phyloP scores from a whole-genome alignment of 2,113 vertebrate genomes.

The Eulemur rufifrons region DNA sequence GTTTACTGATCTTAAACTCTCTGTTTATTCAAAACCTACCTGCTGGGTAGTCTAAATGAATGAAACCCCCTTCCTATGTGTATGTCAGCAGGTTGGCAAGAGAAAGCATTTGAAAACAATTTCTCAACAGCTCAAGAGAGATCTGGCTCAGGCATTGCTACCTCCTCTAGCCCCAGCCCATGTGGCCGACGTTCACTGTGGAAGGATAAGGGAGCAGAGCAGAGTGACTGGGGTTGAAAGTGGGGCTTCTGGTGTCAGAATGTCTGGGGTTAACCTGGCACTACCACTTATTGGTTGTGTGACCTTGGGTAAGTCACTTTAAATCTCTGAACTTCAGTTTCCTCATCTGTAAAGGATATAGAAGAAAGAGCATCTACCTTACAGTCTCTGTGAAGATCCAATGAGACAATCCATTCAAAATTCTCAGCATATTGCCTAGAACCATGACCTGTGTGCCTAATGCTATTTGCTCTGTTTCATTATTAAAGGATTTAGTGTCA shows the following conservation, averaged over 20 bases:
- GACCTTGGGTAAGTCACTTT: conserved; percentile 15
- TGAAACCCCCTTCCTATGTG: not conserved
- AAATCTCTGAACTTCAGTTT: conserved; percentile 31
- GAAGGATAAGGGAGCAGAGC: not conserved
- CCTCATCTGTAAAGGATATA: conserved; percentile 29
- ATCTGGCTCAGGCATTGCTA: not conserved
- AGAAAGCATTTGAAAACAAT: conserved; percentile 37
- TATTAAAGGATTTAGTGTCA: not conserved
- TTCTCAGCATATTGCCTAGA: not conserved
- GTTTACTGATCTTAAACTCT: not conserved
- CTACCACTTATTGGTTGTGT: not conserved
- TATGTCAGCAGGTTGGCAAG: not conserved
- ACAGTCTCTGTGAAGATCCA: not conserved
- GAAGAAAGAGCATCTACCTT: not conserved
- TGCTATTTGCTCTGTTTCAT: not conserved
- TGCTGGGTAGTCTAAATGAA: not conserved
- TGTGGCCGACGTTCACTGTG: accelerated
- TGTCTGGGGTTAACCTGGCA: not conserved
- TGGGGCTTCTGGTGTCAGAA: not conserved
- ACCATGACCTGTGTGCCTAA: not conserved
- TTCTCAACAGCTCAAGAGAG: not conserved
- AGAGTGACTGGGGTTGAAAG: not conserved
- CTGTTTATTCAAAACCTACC: conserved; percentile 44
- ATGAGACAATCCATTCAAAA: not conserved
- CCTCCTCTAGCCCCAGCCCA: not conserved